phyloP scores from a whole-genome alignment of 2,888 invertebrate species.

The Scaptodrosophila latifasciaeformis region DNA sequence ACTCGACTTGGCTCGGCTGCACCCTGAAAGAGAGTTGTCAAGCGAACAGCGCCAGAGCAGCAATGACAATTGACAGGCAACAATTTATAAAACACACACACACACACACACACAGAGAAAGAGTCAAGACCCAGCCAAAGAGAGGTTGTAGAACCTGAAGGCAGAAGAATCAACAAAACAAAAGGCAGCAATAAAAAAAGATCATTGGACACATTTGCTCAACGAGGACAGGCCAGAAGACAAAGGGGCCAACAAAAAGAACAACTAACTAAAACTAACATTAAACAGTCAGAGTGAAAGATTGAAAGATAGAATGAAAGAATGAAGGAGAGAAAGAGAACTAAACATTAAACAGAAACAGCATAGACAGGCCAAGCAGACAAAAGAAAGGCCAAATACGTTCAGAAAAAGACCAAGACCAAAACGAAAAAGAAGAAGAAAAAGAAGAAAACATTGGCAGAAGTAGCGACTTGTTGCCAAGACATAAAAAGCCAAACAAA shows the following conservation, averaged over 20 bases:
- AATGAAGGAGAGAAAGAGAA: conserved; percentile 15
- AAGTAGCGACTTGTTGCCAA: conserved; percentile 57
- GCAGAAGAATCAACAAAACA: conserved; percentile 36
- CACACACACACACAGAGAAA: not conserved
- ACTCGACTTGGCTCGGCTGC: too few relatives aligned
- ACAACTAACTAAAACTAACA: conserved; percentile 36
- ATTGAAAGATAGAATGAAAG: too few relatives aligned
- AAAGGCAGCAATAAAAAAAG: conserved; percentile 49
- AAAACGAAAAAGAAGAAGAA: conserved; percentile 1
- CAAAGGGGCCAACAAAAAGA: conserved; percentile 16
- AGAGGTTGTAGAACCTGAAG: conserved; percentile 12
- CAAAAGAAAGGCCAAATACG: conserved; percentile 67
- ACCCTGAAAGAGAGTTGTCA: conserved; percentile 45
- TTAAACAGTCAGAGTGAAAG: conserved; percentile 20
- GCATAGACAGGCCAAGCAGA: conserved; percentile 20
- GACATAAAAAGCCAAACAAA: conserved; percentile 54
- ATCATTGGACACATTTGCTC: conserved; percentile 60
- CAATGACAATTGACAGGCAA: conserved; percentile 17
- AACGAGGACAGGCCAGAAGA: conserved; percentile 14
- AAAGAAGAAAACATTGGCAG: conserved; percentile 4
- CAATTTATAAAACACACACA: conserved; percentile 7
- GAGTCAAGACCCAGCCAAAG: not conserved
- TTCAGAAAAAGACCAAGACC: conserved; percentile 41
- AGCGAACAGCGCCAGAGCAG: conserved; percentile 24
- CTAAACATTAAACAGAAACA: conserved; percentile 37